phyloP scores from a whole-genome alignment of 2,797 vertebrate genomes.

The Aeoliscus strigatus region DNA sequence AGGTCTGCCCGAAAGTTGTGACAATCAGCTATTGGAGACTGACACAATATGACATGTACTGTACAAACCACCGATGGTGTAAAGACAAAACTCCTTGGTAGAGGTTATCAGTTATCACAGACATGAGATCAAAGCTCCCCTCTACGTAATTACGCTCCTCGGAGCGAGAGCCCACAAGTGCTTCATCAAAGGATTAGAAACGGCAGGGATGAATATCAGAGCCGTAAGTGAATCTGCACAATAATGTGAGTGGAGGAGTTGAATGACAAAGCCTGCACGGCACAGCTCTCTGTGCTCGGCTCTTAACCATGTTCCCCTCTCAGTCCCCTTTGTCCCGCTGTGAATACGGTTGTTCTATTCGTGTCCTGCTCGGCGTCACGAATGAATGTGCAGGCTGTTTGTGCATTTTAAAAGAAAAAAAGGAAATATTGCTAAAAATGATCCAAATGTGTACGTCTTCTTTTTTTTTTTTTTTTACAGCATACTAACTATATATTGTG shows the following conservation, averaged over 20 bases:
- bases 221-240: constrained; percentile 70
- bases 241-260: constrained; percentile 58
- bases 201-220: constrained; percentile 42
- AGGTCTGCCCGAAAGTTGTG: no score
- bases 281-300: constrained; percentile 11
- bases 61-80: no score
- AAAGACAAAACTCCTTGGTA: no score
- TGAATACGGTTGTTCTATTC: constrained; percentile 25
- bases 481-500: no score
- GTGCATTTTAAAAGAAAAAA: no score
- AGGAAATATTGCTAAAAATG: no score
- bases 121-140: constrained; percentile 63
- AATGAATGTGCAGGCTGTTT: constrained; percentile 8
- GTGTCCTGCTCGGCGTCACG: constrained; percentile 20
- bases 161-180: constrained; percentile 42
- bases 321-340: constrained; percentile 35
- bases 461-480: no score
- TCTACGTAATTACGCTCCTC: constrained; percentile 43
- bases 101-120: constrained; percentile 46
- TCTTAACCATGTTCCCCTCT: constrained; percentile 3
- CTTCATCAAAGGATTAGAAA: constrained; percentile 65
- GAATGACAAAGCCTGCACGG: constrained; percentile 44
- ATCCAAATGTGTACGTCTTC: no score
- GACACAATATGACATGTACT: no score
- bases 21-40: no score